Evolutionary conservation across 2,888 invertebrate genomes (phyloP).

Genomic region (Hipparchia sbordonii): DNA sequence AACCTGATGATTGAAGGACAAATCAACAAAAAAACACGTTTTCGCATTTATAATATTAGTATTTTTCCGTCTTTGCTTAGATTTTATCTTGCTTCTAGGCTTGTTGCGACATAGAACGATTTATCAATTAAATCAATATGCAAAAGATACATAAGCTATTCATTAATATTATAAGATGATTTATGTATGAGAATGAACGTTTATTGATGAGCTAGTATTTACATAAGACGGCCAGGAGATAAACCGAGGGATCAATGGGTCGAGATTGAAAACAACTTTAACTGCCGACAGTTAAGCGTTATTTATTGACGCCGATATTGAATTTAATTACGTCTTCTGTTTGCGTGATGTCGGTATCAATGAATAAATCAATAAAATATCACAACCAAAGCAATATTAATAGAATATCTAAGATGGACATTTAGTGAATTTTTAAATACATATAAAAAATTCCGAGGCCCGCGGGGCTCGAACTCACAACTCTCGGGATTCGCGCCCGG

Average conservation of each 20-base stretch:
- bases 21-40: too few species aligned
- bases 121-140: conserved; percentile 2
- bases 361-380: neutral
- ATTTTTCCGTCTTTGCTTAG: too few species aligned
- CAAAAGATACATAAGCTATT: neutral
- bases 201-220: conserved; percentile 10
- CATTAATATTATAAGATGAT: conserved; percentile 1
- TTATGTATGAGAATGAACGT: neutral
- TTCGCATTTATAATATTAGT: too few species aligned
- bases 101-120: neutral
- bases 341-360: conserved; percentile 1
- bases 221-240: neutral
- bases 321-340: conserved; percentile 10
- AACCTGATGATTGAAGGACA: neutral
- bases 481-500: too few species aligned
- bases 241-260: neutral
- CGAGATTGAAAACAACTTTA: conserved; percentile 5
- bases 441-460: too few species aligned
- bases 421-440: too few species aligned
- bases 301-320: conserved; percentile 14
- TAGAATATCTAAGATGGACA: neutral
- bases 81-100: too few species aligned
- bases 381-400: neutral
- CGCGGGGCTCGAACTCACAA: too few species aligned
- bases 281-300: neutral